A percentile compares a stretch with the other conserved stretches of the same genome.
phyloP scores from a whole-genome alignment of 2,113 vertebrate species.

The Dasyurus viverrinus region DNA sequence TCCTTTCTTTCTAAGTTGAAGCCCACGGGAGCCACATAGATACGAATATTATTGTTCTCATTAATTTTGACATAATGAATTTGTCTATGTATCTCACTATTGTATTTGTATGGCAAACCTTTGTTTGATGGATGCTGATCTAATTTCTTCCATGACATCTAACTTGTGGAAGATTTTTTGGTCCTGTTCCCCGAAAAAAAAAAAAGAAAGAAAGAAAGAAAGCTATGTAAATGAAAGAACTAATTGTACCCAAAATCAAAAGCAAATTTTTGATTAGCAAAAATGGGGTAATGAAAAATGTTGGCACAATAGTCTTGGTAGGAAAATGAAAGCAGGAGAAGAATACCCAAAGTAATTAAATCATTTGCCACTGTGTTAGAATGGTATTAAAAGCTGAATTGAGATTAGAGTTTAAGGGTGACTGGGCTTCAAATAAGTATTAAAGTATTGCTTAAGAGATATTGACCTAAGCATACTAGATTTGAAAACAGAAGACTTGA shows the following conservation, averaged over 20 bases:
- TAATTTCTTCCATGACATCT: slow-evolving; percentile 70
- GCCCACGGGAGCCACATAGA: slow-evolving; percentile 45
- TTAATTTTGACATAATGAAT: slow-evolving; percentile 54
- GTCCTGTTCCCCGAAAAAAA: too few species aligned
- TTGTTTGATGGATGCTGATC: slow-evolving; percentile 69
- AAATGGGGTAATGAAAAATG: slow-evolving; percentile 55
- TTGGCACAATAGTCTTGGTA: not conserved
- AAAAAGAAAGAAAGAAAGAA: not conserved
- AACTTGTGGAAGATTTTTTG: slow-evolving; percentile 63
- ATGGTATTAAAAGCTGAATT: not conserved
- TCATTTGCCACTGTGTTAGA: not conserved
- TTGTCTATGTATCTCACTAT: slow-evolving; percentile 38
- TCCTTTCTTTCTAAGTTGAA: slow-evolving; percentile 8
- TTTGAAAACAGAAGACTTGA: not conserved
- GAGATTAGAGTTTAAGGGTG: not conserved
- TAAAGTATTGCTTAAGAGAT: not conserved
- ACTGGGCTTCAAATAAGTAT: not conserved
- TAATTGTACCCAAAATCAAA: slow-evolving; percentile 73
- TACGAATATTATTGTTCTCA: slow-evolving; percentile 29
- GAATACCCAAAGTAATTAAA: slow-evolving; percentile 2
- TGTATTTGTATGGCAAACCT: slow-evolving; percentile 52
- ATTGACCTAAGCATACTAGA: too few species aligned
- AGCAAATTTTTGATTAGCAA: slow-evolving; percentile 62
- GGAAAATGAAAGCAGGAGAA: not conserved
- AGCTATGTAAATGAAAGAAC: slow-evolving; percentile 73